A percentile compares a stretch with the other conserved stretches of the same genome.
phyloP scores from a whole-genome alignment of 2,113 vertebrate species.

The human (Homo sapiens) region DNA sequence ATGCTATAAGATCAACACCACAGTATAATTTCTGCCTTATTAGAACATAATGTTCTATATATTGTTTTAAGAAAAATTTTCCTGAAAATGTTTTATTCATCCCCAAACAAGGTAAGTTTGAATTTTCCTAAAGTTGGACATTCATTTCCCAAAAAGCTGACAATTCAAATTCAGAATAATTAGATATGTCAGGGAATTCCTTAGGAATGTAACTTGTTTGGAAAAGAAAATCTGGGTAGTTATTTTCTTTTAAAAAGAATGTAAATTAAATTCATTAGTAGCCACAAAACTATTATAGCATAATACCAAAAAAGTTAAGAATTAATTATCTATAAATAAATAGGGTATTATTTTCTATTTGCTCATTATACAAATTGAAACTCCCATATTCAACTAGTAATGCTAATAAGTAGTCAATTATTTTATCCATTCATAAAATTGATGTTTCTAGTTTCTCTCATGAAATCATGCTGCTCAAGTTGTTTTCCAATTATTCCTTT shows the following conservation, averaged over 20 bases:
- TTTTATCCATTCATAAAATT: constrained; percentile 44
- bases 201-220: constrained; percentile 73
- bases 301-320: constrained; percentile 32
- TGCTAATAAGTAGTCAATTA: not conserved
- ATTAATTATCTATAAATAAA: not conserved
- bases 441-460: not conserved
- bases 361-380: not conserved
- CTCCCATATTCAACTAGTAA: not conserved
- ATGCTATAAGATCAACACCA: not conserved
- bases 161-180: constrained; percentile 77
- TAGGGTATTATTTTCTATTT: not conserved
- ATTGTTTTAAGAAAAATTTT: constrained; percentile 66
- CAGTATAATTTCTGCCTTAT: not conserved
- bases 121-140: constrained; percentile 73
- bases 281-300: not conserved
- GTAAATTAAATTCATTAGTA: not conserved
- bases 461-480: not conserved
- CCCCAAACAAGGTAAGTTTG: constrained; percentile 67
- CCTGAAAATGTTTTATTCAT: constrained; percentile 78
- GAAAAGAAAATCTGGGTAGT: constrained; percentile 67
- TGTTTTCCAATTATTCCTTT: not conserved
- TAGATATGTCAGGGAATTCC: constrained; percentile 77
- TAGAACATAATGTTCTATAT: constrained; percentile 23
- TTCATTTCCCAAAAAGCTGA: constrained; percentile 71
- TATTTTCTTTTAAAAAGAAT: constrained; percentile 72